Percentiles rank a stretch among this genome's conserved stretches.
Evolutionary conservation across 2,797 vertebrate genomes (phyloP).

Genomic region (Alauda arvensis): DNA sequence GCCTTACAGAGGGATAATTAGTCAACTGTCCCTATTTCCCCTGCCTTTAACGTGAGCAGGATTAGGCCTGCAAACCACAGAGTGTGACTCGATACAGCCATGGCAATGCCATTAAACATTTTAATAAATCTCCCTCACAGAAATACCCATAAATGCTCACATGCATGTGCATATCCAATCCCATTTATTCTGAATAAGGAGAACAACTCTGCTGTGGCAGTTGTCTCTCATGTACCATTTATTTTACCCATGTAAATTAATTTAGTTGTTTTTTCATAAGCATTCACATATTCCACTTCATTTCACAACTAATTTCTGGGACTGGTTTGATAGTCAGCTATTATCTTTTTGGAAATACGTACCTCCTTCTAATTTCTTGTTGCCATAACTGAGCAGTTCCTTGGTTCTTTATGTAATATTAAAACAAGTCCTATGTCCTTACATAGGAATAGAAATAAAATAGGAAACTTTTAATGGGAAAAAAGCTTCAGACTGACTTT

Average conservation of each 20-base stretch:
- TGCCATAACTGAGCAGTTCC: not conserved
- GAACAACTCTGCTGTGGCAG: conserved; percentile 20
- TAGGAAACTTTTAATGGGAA: not conserved
- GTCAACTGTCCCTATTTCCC: conserved; percentile 12
- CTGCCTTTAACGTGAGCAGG: not conserved
- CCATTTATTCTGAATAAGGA: conserved; percentile 37
- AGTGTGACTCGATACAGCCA: not conserved
- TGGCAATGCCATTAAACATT: conserved; percentile 20
- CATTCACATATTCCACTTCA: conserved; percentile 34
- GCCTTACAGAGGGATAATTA: conserved; percentile 41
- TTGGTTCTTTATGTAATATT: not conserved
- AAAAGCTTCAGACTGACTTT: not conserved
- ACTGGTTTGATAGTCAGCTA: conserved; percentile 12
- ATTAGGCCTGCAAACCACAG: not conserved
- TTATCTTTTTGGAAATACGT: conserved; percentile 2
- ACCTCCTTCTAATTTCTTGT: not conserved
- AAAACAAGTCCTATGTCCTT: not conserved
- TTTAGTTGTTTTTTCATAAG: conserved; percentile 45
- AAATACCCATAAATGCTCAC: conserved; percentile 32
- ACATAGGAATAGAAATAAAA: not conserved
- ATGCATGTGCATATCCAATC: conserved; percentile 37
- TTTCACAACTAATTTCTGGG: conserved; percentile 50
- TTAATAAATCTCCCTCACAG: conserved; percentile 27
- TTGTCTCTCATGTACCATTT: conserved; percentile 40
- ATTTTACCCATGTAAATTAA: conserved; percentile 41